Percentiles rank a stretch among this genome's conserved stretches.
Conservation (phyloP, 2,113 vertebrate genomes). For the Scomber scombrus region DNA sequence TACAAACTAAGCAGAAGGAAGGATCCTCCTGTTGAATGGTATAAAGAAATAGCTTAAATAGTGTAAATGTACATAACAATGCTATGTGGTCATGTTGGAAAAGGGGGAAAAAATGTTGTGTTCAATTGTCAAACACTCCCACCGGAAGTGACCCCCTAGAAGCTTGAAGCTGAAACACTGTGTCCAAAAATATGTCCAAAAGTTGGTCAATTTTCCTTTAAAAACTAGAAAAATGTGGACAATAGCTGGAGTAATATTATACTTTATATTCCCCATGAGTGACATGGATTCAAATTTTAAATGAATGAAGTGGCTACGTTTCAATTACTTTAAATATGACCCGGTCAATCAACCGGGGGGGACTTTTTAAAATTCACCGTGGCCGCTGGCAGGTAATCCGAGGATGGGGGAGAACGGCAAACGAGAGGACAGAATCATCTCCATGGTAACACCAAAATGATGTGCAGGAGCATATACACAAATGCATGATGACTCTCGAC, state of each 20-base stretch:
- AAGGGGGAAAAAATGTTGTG: no score
- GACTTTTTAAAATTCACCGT: constrained; percentile 60
- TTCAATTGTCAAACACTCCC: no score
- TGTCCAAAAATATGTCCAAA: background rate
- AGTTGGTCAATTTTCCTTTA: background rate
- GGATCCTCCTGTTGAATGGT: no score
- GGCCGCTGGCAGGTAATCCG: constrained; percentile 42
- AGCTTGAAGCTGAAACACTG: no score
- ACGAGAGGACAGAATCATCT: constrained; percentile 62
- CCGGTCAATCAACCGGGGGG: constrained; percentile 13
- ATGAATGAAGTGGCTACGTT: background rate
- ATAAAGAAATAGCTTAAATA: no score
- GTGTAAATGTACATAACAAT: no score
- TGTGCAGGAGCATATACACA: constrained; percentile 38
- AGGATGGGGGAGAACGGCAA: constrained; percentile 43
- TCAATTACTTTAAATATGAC: constrained; percentile 6
- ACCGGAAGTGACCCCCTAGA: no score
- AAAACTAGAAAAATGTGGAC: background rate
- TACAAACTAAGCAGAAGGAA: no score
- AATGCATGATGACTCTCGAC: constrained; percentile 62
- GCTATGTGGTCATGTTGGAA: no score
- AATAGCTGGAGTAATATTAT: background rate
- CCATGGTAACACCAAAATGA: constrained; percentile 72
- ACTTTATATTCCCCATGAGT: background rate
- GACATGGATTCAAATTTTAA: no score